Percentiles rank a stretch among this genome's conserved stretches.
Conservation (phyloP, 2,797 vertebrate genomes). For the Lycodopsis pacificus region DNA sequence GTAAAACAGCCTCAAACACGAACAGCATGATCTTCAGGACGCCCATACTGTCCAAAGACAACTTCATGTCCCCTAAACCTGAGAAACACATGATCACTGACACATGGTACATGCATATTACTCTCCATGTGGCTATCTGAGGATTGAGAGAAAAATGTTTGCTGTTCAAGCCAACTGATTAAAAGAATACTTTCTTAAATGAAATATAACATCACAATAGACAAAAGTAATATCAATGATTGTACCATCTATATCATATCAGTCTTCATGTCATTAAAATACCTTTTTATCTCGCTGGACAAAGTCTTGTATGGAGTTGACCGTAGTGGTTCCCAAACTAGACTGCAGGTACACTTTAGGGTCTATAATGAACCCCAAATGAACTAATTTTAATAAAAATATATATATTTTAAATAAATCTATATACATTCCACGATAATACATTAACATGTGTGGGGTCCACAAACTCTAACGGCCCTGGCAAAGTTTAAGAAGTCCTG, state of each 20-base stretch:
- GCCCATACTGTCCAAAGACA: conserved; percentile 70
- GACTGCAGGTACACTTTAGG: conserved; percentile 17
- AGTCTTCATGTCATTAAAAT: background rate
- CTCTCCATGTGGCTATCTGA: background rate
- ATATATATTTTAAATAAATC: accelerated
- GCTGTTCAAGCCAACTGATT: background rate
- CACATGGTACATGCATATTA: conserved; percentile 15
- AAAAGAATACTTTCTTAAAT: background rate
- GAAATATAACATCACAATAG: background rate
- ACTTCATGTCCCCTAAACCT: conserved; percentile 68
- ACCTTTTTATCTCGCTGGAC: background rate
- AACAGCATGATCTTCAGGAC: conserved; percentile 74
- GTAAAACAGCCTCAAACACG: conserved; percentile 72
- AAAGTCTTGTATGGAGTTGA: conserved; percentile 9
- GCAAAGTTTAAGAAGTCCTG: background rate
- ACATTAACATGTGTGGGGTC: background rate
- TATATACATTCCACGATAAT: background rate
- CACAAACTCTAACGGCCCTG: background rate
- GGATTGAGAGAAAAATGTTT: background rate
- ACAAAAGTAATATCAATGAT: background rate
- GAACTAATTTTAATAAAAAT: background rate
- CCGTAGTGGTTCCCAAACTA: conserved; percentile 7
- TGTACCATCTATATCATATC: background rate
- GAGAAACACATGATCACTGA: conserved; percentile 61
- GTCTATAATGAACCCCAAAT: background rate